Evolutionary conservation across 2,888 invertebrate genomes (phyloP).

Genomic region (Argyresthia albistria): DNA sequence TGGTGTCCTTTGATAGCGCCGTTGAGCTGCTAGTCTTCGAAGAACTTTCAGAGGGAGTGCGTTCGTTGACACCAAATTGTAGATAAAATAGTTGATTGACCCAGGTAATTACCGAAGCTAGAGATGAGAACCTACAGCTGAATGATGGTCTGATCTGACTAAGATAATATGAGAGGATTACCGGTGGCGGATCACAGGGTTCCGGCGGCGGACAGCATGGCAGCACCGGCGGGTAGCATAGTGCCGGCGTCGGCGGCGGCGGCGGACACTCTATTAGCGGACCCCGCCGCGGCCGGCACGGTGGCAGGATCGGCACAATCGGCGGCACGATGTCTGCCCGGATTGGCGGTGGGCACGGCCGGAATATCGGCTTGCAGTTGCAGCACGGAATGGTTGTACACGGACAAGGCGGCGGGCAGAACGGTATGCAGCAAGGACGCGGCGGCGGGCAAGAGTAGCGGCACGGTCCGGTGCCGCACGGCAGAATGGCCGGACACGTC

Average conservation of each 20-base stretch:
- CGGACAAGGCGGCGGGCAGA: conserved; percentile 47
- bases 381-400: conserved; percentile 60
- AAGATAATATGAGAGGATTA: conserved; percentile 17
- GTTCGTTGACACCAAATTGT: too few relatives aligned
- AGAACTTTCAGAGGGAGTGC: too few relatives aligned
- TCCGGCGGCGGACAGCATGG: conserved; percentile 59
- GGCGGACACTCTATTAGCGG: conserved; percentile 40
- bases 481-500: conserved; percentile 52
- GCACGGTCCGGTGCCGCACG: conserved; percentile 41
- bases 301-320: conserved; percentile 49
- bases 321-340: conserved; percentile 50
- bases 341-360: conserved; percentile 41
- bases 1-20: too few relatives aligned
- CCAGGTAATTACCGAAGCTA: too few relatives aligned
- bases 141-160: too few relatives aligned
- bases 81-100: too few relatives aligned
- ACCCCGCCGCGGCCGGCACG: conserved; percentile 43
- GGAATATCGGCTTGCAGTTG: conserved; percentile 37
- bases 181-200: conserved; percentile 56
- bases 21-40: too few relatives aligned
- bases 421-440: conserved; percentile 43
- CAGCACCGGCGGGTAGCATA: conserved; percentile 50
- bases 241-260: conserved; percentile 36
- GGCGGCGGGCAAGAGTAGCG: conserved; percentile 49
- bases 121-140: too few relatives aligned